Conservation (phyloP, 2,888 invertebrate species). For the Parochlus steinenii region DNA sequence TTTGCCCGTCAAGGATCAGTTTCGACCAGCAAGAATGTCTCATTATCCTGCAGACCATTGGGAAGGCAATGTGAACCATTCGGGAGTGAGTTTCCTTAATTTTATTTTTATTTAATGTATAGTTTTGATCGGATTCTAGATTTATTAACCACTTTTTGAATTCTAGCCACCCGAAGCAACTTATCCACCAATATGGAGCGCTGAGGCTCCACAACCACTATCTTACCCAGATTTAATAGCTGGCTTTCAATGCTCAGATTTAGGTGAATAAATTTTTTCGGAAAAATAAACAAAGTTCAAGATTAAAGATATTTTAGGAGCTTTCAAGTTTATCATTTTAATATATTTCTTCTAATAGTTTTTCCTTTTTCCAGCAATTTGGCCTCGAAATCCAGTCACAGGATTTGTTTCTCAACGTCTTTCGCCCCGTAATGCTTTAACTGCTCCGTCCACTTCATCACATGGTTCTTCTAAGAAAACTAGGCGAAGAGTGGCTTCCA, state of each 20-base stretch:
- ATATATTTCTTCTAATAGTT: neutral
- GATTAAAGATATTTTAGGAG: slow-evolving; percentile 4
- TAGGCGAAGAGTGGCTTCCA: slow-evolving; percentile 71
- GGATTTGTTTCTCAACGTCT: slow-evolving; percentile 28
- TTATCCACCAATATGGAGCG: slow-evolving; percentile 28
- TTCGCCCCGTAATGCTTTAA: slow-evolving; percentile 20
- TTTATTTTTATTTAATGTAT: no score
- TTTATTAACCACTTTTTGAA: slow-evolving; percentile 7
- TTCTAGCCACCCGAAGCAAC: slow-evolving; percentile 16
- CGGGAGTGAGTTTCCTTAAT: no score
- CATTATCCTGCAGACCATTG: slow-evolving; percentile 9
- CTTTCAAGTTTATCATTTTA: neutral
- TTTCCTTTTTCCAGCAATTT: slow-evolving; percentile 25
- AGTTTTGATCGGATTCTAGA: no score
- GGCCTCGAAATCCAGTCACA: slow-evolving; percentile 39
- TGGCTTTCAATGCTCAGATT: slow-evolving; percentile 49
- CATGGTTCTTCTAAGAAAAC: slow-evolving; percentile 52
- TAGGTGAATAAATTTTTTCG: slow-evolving; percentile 28
- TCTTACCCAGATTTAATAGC: slow-evolving; percentile 55
- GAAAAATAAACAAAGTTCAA: slow-evolving; percentile 2
- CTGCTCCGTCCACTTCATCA: slow-evolving; percentile 17
- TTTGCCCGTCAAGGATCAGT: no score
- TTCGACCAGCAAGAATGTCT: no score
- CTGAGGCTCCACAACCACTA: slow-evolving; percentile 36
- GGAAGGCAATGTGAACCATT: slow-evolving; percentile 10